These are phyloP conservation scores for Zophobas morio DNA, from an alignment of 1,140 invertebrate genomes.

Conservation along the genomic window DNA sequence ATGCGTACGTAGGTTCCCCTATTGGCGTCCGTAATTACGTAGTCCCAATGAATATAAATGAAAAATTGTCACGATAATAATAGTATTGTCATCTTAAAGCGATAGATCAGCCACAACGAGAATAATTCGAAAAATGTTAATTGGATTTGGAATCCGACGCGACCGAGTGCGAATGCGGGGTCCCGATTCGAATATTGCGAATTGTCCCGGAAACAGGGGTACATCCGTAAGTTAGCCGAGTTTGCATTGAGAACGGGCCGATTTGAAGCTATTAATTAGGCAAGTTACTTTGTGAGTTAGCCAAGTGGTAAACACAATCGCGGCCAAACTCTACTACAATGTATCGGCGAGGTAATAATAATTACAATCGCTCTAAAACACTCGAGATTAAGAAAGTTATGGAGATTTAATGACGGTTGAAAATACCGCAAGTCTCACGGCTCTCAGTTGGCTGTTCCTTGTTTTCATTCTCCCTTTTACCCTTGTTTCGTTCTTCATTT, in stretches of 20 bases:
- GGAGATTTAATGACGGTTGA: conserved; percentile 51
- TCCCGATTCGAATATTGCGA: conserved; percentile 13
- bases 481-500: conserved; percentile 49
- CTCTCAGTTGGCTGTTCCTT: conserved; percentile 42
- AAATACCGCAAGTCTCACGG: conserved; percentile 50
- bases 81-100: background rate
- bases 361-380: conserved; percentile 48
- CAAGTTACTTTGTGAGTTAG: conserved; percentile 40
- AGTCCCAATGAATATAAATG: conserved; percentile 47
- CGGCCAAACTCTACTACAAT: conserved; percentile 28
- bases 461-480: conserved; percentile 49
- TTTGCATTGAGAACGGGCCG: conserved; percentile 36
- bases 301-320: conserved; percentile 34
- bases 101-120: background rate
- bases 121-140: conserved; percentile 41
- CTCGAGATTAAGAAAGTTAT: conserved; percentile 52
- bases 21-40: conserved; percentile 26
- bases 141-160: conserved; percentile 40
- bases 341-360: conserved; percentile 35
- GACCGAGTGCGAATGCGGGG: conserved; percentile 13
- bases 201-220: conserved; percentile 27
- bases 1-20: conserved; percentile 41
- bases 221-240: conserved; percentile 30
- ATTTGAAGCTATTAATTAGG: conserved; percentile 38
- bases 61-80: conserved; percentile 24